Evolutionary conservation across 2,113 vertebrate genomes (phyloP), one percentile per base, ranked within the genome.

Genomic region (Polypterus senegalus): DNA sequence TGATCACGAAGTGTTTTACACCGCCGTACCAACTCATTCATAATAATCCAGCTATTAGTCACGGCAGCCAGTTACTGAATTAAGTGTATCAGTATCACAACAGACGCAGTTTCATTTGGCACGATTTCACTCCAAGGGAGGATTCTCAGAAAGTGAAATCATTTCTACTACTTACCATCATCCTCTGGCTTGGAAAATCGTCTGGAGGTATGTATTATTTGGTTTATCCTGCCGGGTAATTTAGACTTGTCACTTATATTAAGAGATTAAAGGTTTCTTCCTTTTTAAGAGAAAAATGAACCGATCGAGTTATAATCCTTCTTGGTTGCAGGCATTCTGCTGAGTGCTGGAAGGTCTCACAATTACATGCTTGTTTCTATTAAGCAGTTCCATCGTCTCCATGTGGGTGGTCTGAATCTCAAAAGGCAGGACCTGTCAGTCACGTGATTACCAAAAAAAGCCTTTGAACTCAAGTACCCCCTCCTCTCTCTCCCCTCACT

Each of bases 341-440:
- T 71, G 82, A 84, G 84, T 79, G 83, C 84, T 74, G 80, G 79
- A 76, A 80, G 79, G 73, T 73, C 79, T 87, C 82, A 78, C 88
- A 87, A 88, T 88, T 88, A 83, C 88, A 79, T 78, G 87, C 80
- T 83, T 88, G 86, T 86, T 88, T 79, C 86, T 89, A 85, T 89
- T 88, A 88, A 86, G 86, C 81, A 83, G 80, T 77, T 83, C 81
- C 86, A 86, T 86, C 85, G 78, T 83, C 76, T 81, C 86, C 74
- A 79, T 73, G 83, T 91, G 91, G 90, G 91, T 92, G 91, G 89
- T 90, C 89, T 79, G 78, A 74, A 73, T 81, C 75, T 82, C 81
- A 83, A 86, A 81, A 85, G 80, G 82, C 86, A 85, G 88, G 86
- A 86, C 84, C 83, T 81, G 79, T 84, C 81, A 80, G 74, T 88